Base-by-base conservation (phyloP, 2,797 vertebrate species). In the Spheniscus humboldti region DNA sequence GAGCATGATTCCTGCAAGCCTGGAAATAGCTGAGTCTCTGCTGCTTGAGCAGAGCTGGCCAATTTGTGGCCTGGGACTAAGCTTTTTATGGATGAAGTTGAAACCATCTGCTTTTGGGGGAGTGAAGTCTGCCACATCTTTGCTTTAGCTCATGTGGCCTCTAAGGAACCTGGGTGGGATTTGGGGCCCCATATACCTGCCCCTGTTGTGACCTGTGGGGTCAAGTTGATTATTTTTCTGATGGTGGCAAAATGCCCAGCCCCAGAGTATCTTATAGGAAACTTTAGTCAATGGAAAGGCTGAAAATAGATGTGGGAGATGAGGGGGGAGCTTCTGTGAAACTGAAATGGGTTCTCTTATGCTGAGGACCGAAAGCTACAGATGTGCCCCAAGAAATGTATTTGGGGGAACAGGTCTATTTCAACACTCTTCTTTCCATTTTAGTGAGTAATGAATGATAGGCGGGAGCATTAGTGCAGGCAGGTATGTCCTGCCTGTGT, bases 401-500 rank as follows among this genome's bases (percentile, higher is more conserved):
- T 85, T 23, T 72, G n/a, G 27, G 59, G 86, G 41, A 50, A 13
- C n/a, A 47, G 63, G 23, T 57, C 27, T 7, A 28, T 33, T 68
- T 71, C 57, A 89, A 28, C 59, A 0, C 3, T 96, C 94, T 15
- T 56, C 64, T 93, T 96, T 90, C 96, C 9, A 1, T 93, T 83
- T 96, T 30, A 24, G 80, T 1, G 27, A 92, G 92, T 55, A 52
- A 5, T 16, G 77, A 50, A 10, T 11, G 94, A 10, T 25, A 56
- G 95, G 43, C n/a, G 50, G 56, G 78, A 18, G 28, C 3, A 39
- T 33, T 45, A 12, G 16, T 19, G 39, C 35, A 27, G 91, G 89
- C 96, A 95, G 97, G 95, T 93, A 13, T 63, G 76, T 35, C 62
- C 13, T 13, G 88, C 78, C 97, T 97, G 97, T 8, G 71, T 48